Percentiles rank a stretch among this genome's conserved stretches.
These are phyloP conservation scores for Bothrops jararaca DNA, from an alignment of 2,113 vertebrate species.

Conservation along the genomic window DNA sequence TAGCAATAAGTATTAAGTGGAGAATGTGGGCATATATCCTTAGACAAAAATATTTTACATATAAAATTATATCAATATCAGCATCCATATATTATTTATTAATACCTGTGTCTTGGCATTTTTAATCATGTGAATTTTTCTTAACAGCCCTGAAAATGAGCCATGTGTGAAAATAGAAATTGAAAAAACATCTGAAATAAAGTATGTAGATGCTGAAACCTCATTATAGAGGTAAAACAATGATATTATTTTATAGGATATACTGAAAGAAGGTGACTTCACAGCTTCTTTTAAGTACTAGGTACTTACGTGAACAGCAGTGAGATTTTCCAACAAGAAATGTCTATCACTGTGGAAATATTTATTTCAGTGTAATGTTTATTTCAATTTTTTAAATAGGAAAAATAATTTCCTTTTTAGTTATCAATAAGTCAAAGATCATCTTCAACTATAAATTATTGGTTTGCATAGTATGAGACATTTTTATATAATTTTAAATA, in stretches of 20 bases:
- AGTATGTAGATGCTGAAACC: constrained; percentile 81
- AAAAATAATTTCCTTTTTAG: constrained; percentile 61
- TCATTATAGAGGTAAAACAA: constrained; percentile 79
- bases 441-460: constrained; percentile 51
- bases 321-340: constrained; percentile 52
- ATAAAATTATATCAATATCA: background rate
- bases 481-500: constrained; percentile 39
- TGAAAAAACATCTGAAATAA: constrained; percentile 74
- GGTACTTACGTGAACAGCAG: constrained; percentile 56
- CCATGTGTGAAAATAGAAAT: constrained; percentile 84
- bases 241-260: constrained; percentile 57
- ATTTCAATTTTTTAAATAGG: constrained; percentile 67
- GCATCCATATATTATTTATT: background rate
- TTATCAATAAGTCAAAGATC: constrained; percentile 50
- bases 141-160: constrained; percentile 86
- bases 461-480: constrained; percentile 54
- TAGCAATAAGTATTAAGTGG: background rate
- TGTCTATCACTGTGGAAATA: constrained; percentile 70
- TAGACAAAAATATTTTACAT: background rate
- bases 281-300: constrained; percentile 54
- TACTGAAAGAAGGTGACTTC: constrained; percentile 63
- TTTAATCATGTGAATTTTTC: constrained; percentile 54
- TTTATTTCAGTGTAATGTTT: constrained; percentile 73
- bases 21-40: background rate
- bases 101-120: background rate